Base-by-base conservation (phyloP, 2,113 vertebrate species). In the Ammodytes marinus region DNA sequence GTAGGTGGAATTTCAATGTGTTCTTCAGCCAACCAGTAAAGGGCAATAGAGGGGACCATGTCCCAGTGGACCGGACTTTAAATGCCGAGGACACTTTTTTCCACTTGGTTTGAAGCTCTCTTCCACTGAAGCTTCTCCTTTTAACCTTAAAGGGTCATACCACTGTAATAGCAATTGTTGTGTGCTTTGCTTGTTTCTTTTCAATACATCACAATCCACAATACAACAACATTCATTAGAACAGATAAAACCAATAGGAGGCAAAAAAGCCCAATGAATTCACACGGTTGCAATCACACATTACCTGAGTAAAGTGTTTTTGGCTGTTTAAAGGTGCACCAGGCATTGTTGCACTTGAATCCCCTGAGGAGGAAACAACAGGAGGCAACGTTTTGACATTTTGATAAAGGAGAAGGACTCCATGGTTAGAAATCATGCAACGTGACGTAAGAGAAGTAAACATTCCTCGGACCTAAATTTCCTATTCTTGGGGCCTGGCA, bases 341-440 rank as follows among this genome's bases (percentile, higher is more conserved):
- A 17, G 52, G 45, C 79, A 71, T 53, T 67, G 73, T 49, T 67
- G 39, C 63, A 49, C 75, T 74, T 79, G 39, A 75, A 64, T 77
- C 61, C 75, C 77, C 15, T 27, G 40, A 77, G 59, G 14, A 17
- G 40, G 27, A 27, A 67, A 61, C 80, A 84, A 83, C 74, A 70
- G 82, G 87, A 58, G 82, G 76, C 35, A 74, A 37, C 69, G 81
- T 76, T 90, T 74, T 92, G 85, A 92, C 84, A 73, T 86, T 72
- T 53, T 46, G 45, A 87, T 77, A 86, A 27, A 50, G 37, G 49
- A 77, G 9, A 69, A 43, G 46, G 47, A 83, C 66, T 74, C 75
- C 69, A 88, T 79, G 27, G 27, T 80, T 79, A 75, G 47, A 70
- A 82, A 83, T 76, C 71, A 52, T 68, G 74, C 45, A 84, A 83